Evolutionary conservation across 2,113 vertebrate species (phyloP).

Genomic region (Ophthalmotilapia sp.): DNA sequence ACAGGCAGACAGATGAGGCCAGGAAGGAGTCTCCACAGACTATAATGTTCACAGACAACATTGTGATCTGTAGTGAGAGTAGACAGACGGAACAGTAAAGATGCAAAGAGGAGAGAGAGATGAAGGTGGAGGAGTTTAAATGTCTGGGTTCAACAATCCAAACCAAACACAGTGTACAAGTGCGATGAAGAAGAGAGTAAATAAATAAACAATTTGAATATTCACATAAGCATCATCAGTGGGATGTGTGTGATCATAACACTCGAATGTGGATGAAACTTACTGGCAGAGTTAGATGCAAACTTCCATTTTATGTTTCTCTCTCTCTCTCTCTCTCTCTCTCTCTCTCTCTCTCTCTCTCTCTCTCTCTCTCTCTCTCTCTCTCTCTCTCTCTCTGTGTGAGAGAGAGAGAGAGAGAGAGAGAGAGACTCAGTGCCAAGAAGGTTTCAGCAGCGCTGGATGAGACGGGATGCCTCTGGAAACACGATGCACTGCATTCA

Average conservation of each 20-base stretch:
- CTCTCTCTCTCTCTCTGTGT: background rate
- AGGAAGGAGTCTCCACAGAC: background rate
- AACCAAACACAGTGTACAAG: background rate
- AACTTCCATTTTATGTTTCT: background rate
- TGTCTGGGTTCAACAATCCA: background rate
- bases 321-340: background rate
- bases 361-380: background rate
- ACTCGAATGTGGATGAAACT: background rate
- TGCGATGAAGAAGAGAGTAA: background rate
- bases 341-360: background rate
- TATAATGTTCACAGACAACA: background rate
- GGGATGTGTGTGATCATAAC: background rate
- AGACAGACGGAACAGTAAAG: too few species aligned
- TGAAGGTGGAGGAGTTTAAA: background rate
- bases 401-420: background rate
- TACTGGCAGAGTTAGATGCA: background rate
- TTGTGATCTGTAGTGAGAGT: background rate
- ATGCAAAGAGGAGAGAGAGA: background rate
- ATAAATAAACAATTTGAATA: background rate
- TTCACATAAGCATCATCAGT: background rate
- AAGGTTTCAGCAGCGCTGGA: slow-evolving; percentile 40
- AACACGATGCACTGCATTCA: slow-evolving; percentile 53
- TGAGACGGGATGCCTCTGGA: slow-evolving; percentile 46
- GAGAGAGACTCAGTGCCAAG: background rate
- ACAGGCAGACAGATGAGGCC: background rate